Evolutionary conservation across 2,113 vertebrate genomes (phyloP).

Genomic region (Stigmatopora argus): DNA sequence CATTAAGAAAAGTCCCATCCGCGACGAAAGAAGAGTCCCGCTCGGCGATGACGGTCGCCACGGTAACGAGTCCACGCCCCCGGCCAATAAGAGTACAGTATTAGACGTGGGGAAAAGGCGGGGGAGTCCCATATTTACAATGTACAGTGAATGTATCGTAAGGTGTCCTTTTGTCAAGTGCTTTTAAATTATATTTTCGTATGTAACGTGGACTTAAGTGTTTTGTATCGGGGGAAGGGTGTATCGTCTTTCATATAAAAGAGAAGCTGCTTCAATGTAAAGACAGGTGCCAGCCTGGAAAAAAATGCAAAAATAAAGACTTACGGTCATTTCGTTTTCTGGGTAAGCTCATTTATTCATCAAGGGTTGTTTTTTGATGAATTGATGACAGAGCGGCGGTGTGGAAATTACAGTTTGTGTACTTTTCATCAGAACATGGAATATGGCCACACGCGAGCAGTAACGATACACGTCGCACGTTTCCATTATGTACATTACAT

Average conservation of each 20-base stretch:
- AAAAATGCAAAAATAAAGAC: constrained; percentile 44
- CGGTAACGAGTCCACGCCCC: constrained; percentile 65
- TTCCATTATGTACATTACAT: constrained; percentile 63
- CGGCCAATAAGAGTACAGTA: constrained; percentile 36
- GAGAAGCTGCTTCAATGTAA: constrained; percentile 93
- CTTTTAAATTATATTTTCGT: constrained; percentile 99
- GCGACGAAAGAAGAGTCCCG: not conserved
- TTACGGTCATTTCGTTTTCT: constrained; percentile 24
- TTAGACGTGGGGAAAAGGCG: constrained; percentile 30
- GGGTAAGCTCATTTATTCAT: constrained; percentile 64
- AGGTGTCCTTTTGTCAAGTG: constrained; percentile 89
- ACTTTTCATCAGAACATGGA: constrained; percentile 7
- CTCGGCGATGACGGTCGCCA: constrained; percentile 57
- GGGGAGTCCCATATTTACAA: constrained; percentile 85
- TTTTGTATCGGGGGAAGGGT: constrained; percentile 77
- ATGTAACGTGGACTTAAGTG: constrained; percentile 89
- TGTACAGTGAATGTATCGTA: constrained; percentile 99
- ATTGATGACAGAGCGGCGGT: constrained; percentile 30
- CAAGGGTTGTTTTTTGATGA: constrained; percentile 53
- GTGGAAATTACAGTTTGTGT: constrained; percentile 19
- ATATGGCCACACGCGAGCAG: not conserved
- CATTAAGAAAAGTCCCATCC: not conserved
- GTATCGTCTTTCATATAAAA: constrained; percentile 74
- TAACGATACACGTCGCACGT: not conserved
- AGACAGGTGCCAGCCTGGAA: constrained; percentile 75